Evolutionary conservation across 1,140 invertebrate species (phyloP).

Genomic region (Asbolus verrucosus): DNA sequence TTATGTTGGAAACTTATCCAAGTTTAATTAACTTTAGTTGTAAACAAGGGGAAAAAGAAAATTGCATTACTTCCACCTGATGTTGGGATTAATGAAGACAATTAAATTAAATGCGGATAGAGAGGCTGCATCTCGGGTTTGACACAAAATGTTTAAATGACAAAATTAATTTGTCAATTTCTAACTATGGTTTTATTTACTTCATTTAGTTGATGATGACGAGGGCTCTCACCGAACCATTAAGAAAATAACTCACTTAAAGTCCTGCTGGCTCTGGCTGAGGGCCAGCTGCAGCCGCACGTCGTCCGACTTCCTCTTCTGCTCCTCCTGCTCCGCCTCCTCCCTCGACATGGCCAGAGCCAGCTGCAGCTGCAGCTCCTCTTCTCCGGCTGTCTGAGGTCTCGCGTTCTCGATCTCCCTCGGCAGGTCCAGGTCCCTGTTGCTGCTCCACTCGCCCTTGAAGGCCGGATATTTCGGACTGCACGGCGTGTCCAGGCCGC

Average conservation of each 20-base stretch:
- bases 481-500: slow-evolving; percentile 71
- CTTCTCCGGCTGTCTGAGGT: slow-evolving; percentile 95
- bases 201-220: too few species aligned
- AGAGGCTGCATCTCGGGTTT: too few species aligned
- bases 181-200: too few species aligned
- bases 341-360: slow-evolving; percentile 98
- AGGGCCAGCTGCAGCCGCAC: slow-evolving; percentile 93
- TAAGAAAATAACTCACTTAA: slow-evolving; percentile 83
- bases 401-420: slow-evolving; percentile 92
- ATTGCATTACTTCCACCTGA: too few species aligned
- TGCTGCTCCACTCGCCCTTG: slow-evolving; percentile 60
- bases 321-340: slow-evolving; percentile 97
- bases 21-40: too few species aligned
- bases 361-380: slow-evolving; percentile 97
- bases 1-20: too few species aligned
- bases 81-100: too few species aligned
- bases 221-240: too few species aligned
- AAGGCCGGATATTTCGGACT: slow-evolving; percentile 65
- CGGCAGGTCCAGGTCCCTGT: slow-evolving; percentile 60
- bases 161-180: too few species aligned
- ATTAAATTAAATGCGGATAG: too few species aligned
- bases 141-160: too few species aligned
- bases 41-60: too few species aligned
- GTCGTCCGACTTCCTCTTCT: slow-evolving; percentile 92
- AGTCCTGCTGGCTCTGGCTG: slow-evolving; percentile 92